Base-by-base conservation (phyloP, 2,113 vertebrate genomes). In the Crotalus viridis region DNA sequence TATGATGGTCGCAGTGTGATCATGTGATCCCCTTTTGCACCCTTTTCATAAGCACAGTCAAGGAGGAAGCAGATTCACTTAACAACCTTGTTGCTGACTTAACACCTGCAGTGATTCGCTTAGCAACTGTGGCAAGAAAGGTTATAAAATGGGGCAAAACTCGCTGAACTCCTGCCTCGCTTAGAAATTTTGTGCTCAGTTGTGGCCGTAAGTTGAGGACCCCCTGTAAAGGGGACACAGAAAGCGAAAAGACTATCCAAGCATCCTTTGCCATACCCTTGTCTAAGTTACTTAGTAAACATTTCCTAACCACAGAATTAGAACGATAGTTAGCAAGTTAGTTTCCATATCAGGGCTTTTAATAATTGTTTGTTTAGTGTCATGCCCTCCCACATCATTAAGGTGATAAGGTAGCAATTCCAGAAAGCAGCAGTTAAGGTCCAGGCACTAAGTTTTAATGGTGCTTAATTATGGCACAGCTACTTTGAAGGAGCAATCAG, bases 381-480 rank as follows among this genome's bases (percentile, higher is more conserved):
- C 10, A 19, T 85, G 5, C 17, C 92, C 93, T 94, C 91, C 95
- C 69, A 92, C 94, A 90, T 51, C 91, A 86, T 93, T 94, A 74
- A 61, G 88, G 46, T 0, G 3, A 90, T 89, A 57, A 95, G 92
- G 88, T 93, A 92, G 93, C 87, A 94, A 85, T 92, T 95, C 94
- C 93, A 94, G 93, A 93, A 95, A 52, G 89, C 92, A 87, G 87
- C 94, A 3, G 93, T 95, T 94, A 96, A 97, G 95, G 81, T 74
- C 15, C 94, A 92, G 94, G 94, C 89, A 95, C 97, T 95, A 96
- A 95, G 96, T 81, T 96, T 93, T 96, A 96, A 95, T 94, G 95
- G 96, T 90, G 95, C 94, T 96, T 96, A 97, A 97, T 97, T 95
- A 92, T 87, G 85, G 74, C 56, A 89, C 96, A 96, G 94, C 94